These are phyloP conservation scores for Bombus cullumanus DNA, from an alignment of 1,140 invertebrate species.

Conservation along the genomic window DNA sequence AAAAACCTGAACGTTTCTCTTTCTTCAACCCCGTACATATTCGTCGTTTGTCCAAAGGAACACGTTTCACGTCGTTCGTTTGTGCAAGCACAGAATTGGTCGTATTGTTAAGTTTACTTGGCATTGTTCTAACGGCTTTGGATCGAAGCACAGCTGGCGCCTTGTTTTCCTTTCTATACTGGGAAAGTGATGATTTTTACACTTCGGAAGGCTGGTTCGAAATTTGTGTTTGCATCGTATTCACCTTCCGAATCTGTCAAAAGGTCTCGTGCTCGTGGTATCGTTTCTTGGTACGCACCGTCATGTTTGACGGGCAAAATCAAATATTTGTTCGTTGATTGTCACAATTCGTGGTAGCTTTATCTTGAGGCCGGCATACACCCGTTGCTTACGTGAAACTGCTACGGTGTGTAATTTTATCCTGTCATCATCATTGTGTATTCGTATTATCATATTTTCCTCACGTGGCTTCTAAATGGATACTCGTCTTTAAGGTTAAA, in stretches of 20 bases:
- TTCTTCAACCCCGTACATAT: not conserved
- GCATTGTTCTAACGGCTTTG: conserved; percentile 49
- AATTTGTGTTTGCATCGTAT: not conserved
- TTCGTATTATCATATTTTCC: too few species aligned
- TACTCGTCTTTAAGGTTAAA: not conserved
- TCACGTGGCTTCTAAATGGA: not conserved
- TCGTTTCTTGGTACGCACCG: too few species aligned
- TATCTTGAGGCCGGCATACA: not conserved
- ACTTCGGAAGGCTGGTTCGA: not conserved
- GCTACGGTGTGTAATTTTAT: too few species aligned
- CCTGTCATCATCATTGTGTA: too few species aligned
- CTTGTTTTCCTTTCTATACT: not conserved
- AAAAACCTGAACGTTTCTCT: not conserved
- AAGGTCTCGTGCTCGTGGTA: not conserved
- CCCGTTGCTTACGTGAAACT: too few species aligned
- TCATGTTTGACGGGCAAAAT: not conserved
- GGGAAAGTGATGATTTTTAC: not conserved
- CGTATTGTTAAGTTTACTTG: not conserved
- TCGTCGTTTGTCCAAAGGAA: not conserved
- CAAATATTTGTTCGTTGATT: conserved; percentile 13
- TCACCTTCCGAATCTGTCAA: not conserved
- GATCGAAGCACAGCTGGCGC: not conserved
- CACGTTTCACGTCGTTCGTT: conserved; percentile 19
- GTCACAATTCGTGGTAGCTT: not conserved
- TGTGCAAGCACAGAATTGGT: not conserved